These are phyloP conservation scores for Pseudanteris insignis DNA, from an alignment of 2,888 invertebrate genomes.

Conservation along the genomic window DNA sequence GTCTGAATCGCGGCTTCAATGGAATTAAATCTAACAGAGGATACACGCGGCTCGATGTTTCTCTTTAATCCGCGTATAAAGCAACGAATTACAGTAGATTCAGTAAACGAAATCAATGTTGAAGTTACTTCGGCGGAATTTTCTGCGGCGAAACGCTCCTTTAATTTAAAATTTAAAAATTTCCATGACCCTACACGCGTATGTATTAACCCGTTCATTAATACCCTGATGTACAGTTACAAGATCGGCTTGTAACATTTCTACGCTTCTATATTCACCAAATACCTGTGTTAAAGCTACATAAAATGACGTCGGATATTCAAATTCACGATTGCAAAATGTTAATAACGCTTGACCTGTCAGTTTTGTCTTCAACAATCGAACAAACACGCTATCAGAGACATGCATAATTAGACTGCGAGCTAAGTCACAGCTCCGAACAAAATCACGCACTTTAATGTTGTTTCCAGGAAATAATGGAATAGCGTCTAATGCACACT, in stretches of 20 bases:
- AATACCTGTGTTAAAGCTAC: no score
- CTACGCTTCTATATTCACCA: no score
- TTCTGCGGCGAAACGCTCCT: constrained; percentile 5
- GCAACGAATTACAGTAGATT: background rate
- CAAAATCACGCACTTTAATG: no score
- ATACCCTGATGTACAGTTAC: background rate
- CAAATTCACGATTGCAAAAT: no score
- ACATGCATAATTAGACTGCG: no score
- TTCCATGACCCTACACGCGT: constrained; percentile 7
- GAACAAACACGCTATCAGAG: no score
- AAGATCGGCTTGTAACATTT: constrained; percentile 2
- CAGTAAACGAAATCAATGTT: background rate
- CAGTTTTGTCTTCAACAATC: no score
- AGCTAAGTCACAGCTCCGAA: no score
- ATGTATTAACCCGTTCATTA: background rate
- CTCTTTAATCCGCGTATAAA: constrained; percentile 14
- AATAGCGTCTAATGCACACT: no score
- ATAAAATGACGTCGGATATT: no score
- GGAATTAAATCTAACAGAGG: background rate
- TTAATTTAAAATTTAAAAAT: background rate
- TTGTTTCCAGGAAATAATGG: no score
- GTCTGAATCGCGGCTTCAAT: background rate
- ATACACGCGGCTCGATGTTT: constrained; percentile 1
- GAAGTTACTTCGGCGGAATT: background rate
- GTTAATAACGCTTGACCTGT: no score